These are phyloP conservation scores for Nomada lathburiana DNA, from an alignment of 2,888 invertebrate genomes.

Conservation along the genomic window DNA sequence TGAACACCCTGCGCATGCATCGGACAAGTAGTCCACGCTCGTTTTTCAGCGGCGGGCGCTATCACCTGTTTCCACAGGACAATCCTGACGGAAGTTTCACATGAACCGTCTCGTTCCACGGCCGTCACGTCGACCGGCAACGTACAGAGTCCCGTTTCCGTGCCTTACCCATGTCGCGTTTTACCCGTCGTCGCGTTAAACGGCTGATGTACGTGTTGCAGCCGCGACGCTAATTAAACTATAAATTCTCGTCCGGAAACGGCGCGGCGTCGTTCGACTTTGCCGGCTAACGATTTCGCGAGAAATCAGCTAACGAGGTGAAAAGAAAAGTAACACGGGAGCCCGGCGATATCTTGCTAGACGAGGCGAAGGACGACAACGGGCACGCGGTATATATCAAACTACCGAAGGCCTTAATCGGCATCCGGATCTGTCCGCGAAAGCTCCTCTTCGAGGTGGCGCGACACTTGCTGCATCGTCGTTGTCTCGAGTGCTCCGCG, in stretches of 20 bases:
- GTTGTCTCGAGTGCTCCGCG: conserved; percentile 4
- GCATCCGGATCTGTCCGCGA: conserved; percentile 58
- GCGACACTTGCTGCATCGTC: conserved; percentile 36
- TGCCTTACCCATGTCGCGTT: conserved; percentile 12
- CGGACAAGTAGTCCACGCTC: neutral
- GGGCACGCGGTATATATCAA: conserved; percentile 54
- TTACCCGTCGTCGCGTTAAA: conserved; percentile 33
- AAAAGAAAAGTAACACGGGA: conserved; percentile 47
- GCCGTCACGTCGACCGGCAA: conserved; percentile 6
- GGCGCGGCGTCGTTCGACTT: conserved; percentile 28
- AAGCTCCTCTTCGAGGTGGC: conserved; percentile 22
- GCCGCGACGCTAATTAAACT: conserved; percentile 54
- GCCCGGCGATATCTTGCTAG: conserved; percentile 24
- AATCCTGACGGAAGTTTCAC: conserved; percentile 19
- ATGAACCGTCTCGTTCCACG: neutral
- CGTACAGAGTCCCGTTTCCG: conserved; percentile 25
- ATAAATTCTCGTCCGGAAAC: conserved; percentile 61
- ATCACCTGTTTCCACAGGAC: neutral
- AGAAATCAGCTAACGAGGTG: conserved; percentile 54
- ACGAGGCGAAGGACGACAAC: conserved; percentile 24
- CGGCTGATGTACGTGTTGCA: conserved; percentile 48
- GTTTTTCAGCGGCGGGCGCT: neutral
- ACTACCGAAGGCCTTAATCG: conserved; percentile 48
- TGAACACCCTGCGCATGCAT: neutral
- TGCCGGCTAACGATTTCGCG: conserved; percentile 59